These are phyloP conservation scores for Tokudaia muenninki DNA, from an alignment of 2,797 vertebrate species.

Conservation along the genomic window DNA sequence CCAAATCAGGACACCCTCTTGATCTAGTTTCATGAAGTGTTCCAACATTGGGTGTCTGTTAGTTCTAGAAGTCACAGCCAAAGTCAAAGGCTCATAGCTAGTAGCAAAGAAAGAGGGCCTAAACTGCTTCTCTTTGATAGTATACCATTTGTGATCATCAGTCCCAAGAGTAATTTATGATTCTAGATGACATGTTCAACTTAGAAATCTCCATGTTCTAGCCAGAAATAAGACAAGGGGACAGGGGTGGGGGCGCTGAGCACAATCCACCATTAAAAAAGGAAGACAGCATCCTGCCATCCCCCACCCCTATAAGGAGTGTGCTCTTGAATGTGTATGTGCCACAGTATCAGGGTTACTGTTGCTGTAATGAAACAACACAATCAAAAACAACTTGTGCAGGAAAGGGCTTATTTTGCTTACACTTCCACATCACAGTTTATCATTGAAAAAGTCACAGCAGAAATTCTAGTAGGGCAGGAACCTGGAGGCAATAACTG, in stretches of 20 bases:
- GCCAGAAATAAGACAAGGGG: neutral
- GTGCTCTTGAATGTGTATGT: neutral
- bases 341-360: neutral
- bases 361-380: neutral
- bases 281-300: neutral
- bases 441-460: no score
- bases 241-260: neutral
- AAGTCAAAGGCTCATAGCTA: neutral
- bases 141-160: neutral
- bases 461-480: neutral
- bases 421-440: neutral
- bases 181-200: neutral
- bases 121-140: neutral
- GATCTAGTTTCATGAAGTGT: constrained; percentile 7
- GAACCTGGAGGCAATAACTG: neutral
- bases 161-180: neutral
- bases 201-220: neutral
- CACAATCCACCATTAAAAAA: neutral
- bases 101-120: neutral
- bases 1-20: neutral
- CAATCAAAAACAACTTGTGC: neutral
- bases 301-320: neutral
- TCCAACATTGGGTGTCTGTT: neutral
- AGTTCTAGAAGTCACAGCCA: neutral
- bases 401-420: neutral